A percentile compares a stretch with the other conserved stretches of the same genome.
Conservation (phyloP, 2,888 invertebrate species). For the Cosmia pyralina region DNA sequence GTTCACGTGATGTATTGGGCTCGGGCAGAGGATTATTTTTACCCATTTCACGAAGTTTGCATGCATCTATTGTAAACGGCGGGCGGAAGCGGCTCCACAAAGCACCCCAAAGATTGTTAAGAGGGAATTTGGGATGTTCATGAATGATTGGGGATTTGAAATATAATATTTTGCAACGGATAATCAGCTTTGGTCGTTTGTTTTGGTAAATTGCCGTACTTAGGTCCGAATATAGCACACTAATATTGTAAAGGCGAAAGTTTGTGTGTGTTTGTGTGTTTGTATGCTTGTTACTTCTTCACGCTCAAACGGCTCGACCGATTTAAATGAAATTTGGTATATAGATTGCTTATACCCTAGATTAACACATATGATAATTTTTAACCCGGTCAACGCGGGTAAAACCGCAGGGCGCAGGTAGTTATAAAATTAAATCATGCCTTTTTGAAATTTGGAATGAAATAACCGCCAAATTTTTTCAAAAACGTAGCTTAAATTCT, state of each 20-base stretch:
- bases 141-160: constrained; percentile 81
- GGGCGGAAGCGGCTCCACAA: constrained; percentile 88
- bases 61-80: constrained; percentile 87
- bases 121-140: constrained; percentile 77
- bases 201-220: constrained; percentile 47
- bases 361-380: too few species aligned
- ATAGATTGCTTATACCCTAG: too few species aligned
- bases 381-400: too few species aligned
- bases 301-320: too few species aligned
- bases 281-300: too few species aligned
- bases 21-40: constrained; percentile 88
- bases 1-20: constrained; percentile 89
- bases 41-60: constrained; percentile 90
- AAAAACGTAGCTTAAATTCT: not conserved
- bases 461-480: not conserved
- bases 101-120: constrained; percentile 83
- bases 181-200: constrained; percentile 66
- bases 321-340: too few species aligned
- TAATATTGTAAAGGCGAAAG: too few species aligned
- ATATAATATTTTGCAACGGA: constrained; percentile 75
- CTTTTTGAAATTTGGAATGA: not conserved
- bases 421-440: not conserved
- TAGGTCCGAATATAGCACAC: not conserved
- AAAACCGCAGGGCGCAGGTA: too few species aligned
- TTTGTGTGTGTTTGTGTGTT: too few species aligned